Percentiles rank a stretch among this genome's conserved stretches.
Conservation (phyloP, 2,888 invertebrate species). For the Leptinotarsa rubiginosa region DNA sequence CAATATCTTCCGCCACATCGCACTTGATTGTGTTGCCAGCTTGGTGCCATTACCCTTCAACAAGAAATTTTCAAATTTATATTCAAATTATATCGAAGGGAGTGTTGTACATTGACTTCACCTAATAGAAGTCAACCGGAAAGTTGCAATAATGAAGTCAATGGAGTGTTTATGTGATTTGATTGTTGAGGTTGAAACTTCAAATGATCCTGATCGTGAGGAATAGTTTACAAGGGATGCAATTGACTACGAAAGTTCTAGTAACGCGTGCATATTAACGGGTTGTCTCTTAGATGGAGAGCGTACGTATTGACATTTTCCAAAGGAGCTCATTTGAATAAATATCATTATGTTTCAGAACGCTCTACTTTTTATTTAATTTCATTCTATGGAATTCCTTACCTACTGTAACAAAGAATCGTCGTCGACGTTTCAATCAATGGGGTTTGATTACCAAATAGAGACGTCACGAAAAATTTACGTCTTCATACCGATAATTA, state of each 20-base stretch:
- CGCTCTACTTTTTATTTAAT: too few species aligned
- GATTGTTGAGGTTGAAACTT: conserved; percentile 14
- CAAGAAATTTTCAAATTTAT: conserved; percentile 55
- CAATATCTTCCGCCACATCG: conserved; percentile 54
- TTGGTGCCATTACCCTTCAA: conserved; percentile 49
- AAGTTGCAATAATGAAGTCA: conserved; percentile 39
- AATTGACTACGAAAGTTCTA: not conserved
- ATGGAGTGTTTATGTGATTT: conserved; percentile 38
- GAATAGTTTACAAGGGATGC: not conserved
- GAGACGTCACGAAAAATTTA: too few species aligned
- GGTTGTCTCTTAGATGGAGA: too few species aligned
- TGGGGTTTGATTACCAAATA: too few species aligned
- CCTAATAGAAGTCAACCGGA: conserved; percentile 41
- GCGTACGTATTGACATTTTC: too few species aligned
- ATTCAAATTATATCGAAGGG: conserved; percentile 46
- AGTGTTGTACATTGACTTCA: conserved; percentile 39
- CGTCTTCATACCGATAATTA: too few species aligned
- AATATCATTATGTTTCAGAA: too few species aligned
- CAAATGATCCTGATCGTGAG: not conserved
- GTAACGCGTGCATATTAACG: too few species aligned
- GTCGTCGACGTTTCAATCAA: too few species aligned
- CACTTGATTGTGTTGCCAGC: conserved; percentile 49
- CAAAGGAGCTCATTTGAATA: too few species aligned
- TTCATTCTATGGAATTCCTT: too few species aligned
- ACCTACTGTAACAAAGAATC: too few species aligned